Evolutionary conservation across 2,797 vertebrate genomes (phyloP).

Genomic region (Salarias fasciatus): DNA sequence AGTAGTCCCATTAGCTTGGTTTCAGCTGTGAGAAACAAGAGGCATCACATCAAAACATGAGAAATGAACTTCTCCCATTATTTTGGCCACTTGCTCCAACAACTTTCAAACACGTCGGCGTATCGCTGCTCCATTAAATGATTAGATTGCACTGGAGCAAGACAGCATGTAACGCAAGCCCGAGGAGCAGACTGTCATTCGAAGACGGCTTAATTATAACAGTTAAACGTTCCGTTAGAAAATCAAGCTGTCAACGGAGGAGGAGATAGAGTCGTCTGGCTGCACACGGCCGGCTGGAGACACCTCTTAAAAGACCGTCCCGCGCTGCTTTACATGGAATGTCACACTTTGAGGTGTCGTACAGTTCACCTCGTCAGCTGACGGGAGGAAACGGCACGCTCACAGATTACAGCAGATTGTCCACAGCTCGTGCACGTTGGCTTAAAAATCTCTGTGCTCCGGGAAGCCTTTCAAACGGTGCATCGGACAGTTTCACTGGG

Average conservation of each 20-base stretch:
- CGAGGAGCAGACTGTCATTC: slow-evolving; percentile 36
- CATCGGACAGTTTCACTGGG: background rate
- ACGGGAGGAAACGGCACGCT: slow-evolving; percentile 39
- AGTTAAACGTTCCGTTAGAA: slow-evolving; percentile 33
- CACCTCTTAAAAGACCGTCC: slow-evolving; percentile 76
- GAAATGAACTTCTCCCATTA: background rate
- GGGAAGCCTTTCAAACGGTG: slow-evolving; percentile 15
- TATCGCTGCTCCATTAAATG: slow-evolving; percentile 33
- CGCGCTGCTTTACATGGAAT: slow-evolving; percentile 65
- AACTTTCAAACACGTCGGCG: slow-evolving; percentile 11
- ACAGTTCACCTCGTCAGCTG: slow-evolving; percentile 64
- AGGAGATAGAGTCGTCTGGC: slow-evolving; percentile 45
- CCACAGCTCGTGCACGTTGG: slow-evolving; percentile 8
- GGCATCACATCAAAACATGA: background rate
- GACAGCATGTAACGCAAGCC: slow-evolving; percentile 14
- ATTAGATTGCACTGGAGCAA: slow-evolving; percentile 30
- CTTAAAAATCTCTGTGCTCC: slow-evolving; percentile 13
- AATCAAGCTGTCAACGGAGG: slow-evolving; percentile 56
- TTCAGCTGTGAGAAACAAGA: background rate
- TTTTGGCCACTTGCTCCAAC: background rate
- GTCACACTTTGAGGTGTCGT: slow-evolving; percentile 59
- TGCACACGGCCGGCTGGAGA: slow-evolving; percentile 61
- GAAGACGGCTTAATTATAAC: slow-evolving; percentile 44
- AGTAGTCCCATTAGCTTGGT: too few species aligned
- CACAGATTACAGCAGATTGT: slow-evolving; percentile 15